These are phyloP conservation scores for Antheraea pernyi DNA, from an alignment of 1,140 invertebrate species.

Conservation along the genomic window DNA sequence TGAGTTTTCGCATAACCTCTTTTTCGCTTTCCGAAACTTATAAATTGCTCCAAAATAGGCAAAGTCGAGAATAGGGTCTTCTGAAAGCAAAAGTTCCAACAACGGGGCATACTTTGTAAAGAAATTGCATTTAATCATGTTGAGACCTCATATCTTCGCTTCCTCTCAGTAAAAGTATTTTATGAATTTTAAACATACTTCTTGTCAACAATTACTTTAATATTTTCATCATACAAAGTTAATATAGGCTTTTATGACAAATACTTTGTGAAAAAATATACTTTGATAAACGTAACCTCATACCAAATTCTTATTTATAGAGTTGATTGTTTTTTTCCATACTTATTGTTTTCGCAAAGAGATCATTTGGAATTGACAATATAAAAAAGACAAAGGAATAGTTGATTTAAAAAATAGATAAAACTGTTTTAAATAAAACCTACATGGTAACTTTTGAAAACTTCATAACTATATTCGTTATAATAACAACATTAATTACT, in stretches of 20 bases:
- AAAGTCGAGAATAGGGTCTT: constrained; percentile 42
- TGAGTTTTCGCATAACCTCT: constrained; percentile 2
- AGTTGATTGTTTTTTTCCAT: no score
- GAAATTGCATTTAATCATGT: constrained; percentile 74
- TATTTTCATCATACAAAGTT: constrained; percentile 49
- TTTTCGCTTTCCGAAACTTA: constrained; percentile 4
- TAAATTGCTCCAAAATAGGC: constrained; percentile 6
- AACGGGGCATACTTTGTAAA: constrained; percentile 66
- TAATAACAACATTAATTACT: constrained; percentile 76
- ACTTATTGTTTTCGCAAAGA: no score
- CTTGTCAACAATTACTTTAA: constrained; percentile 68
- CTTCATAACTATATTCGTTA: constrained; percentile 54
- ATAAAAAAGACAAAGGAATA: no score
- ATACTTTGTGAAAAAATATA: constrained; percentile 50
- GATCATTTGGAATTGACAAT: no score
- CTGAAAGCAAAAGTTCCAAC: constrained; percentile 51
- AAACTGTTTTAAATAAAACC: background rate
- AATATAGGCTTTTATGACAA: constrained; percentile 44
- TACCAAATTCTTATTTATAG: background rate
- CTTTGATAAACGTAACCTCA: constrained; percentile 12
- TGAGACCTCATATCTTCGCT: constrained; percentile 62
- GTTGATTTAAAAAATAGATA: background rate
- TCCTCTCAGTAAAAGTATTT: constrained; percentile 54
- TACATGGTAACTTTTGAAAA: constrained; percentile 17
- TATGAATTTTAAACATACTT: constrained; percentile 67